A percentile compares a stretch with the other conserved stretches of the same genome.
These are phyloP conservation scores for Carterocephalus palaemon DNA, from an alignment of 2,888 invertebrate genomes.

Conservation along the genomic window DNA sequence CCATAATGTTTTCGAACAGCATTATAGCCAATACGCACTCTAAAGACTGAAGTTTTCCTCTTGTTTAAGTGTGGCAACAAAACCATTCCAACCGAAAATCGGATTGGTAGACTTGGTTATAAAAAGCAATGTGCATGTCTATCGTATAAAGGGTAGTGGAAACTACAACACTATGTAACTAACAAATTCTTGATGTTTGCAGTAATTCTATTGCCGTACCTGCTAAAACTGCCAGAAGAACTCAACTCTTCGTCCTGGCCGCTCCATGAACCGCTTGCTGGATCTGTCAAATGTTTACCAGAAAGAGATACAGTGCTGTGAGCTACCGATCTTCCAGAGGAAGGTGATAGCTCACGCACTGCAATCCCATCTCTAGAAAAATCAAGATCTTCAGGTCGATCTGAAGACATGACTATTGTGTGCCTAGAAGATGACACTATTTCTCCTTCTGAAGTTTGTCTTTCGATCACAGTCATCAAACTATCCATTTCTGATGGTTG, in stretches of 20 bases:
- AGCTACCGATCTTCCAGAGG: slow-evolving; percentile 72
- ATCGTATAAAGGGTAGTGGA: too few relatives aligned
- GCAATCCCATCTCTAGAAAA: slow-evolving; percentile 64
- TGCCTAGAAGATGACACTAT: slow-evolving; percentile 65
- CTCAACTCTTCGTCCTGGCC: slow-evolving; percentile 75
- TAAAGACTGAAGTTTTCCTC: too few relatives aligned
- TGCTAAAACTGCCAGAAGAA: slow-evolving; percentile 74
- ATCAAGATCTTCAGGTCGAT: slow-evolving; percentile 68
- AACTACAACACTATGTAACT: too few relatives aligned
- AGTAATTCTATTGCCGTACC: too few relatives aligned
- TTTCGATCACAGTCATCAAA: slow-evolving; percentile 70
- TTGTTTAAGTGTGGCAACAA: too few relatives aligned
- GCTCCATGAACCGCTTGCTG: slow-evolving; percentile 77
- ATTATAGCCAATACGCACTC: too few relatives aligned
- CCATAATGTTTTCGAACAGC: too few relatives aligned
- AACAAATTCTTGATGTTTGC: too few relatives aligned
- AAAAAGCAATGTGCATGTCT: too few relatives aligned
- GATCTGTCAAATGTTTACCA: slow-evolving; percentile 78
- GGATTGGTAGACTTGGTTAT: too few relatives aligned
- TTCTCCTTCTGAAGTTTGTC: slow-evolving; percentile 65
- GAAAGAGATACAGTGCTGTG: slow-evolving; percentile 68
- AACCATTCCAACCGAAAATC: too few relatives aligned
- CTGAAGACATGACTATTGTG: slow-evolving; percentile 54
- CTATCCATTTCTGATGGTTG: slow-evolving; percentile 75
- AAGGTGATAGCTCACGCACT: slow-evolving; percentile 73